Evolutionary conservation across 2,888 invertebrate species (phyloP).

Genomic region (Thera obeliscata): DNA sequence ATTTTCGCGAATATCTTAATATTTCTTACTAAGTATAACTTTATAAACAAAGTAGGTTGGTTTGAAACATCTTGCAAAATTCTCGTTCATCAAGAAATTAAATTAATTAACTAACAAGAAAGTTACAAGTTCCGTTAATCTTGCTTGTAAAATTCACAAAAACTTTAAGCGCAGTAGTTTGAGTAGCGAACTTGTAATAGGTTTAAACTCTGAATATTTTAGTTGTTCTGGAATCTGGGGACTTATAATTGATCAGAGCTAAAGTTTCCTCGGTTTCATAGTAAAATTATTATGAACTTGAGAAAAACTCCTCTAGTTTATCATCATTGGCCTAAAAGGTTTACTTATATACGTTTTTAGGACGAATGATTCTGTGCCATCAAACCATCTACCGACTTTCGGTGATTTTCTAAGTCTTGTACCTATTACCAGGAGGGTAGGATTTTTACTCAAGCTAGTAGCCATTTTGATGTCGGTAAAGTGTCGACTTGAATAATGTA

Average conservation of each 20-base stretch:
- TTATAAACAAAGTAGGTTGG: neutral
- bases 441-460: too few species aligned
- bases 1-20: too few species aligned
- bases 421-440: too few species aligned
- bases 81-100: slow-evolving; percentile 44
- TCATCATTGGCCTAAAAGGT: neutral
- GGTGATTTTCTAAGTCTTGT: too few species aligned
- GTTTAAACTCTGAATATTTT: slow-evolving; percentile 70
- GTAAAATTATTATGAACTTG: slow-evolving; percentile 23
- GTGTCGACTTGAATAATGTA: too few species aligned
- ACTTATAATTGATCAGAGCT: slow-evolving; percentile 41
- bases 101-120: slow-evolving; percentile 68
- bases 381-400: too few species aligned
- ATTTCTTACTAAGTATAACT: neutral
- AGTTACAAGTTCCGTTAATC: slow-evolving; percentile 66
- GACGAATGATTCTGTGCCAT: too few species aligned
- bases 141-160: slow-evolving; percentile 75
- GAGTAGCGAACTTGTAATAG: slow-evolving; percentile 69
- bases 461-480: too few species aligned
- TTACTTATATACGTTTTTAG: too few species aligned
- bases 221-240: slow-evolving; percentile 41
- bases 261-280: neutral
- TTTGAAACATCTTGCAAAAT: slow-evolving; percentile 21
- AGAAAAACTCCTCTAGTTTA: slow-evolving; percentile 26
- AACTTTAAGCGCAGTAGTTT: slow-evolving; percentile 73